A percentile compares a stretch with the other conserved stretches of the same genome.
These are phyloP conservation scores for Opisthograptis luteolata DNA, from an alignment of 2,888 invertebrate species.

Conservation along the genomic window DNA sequence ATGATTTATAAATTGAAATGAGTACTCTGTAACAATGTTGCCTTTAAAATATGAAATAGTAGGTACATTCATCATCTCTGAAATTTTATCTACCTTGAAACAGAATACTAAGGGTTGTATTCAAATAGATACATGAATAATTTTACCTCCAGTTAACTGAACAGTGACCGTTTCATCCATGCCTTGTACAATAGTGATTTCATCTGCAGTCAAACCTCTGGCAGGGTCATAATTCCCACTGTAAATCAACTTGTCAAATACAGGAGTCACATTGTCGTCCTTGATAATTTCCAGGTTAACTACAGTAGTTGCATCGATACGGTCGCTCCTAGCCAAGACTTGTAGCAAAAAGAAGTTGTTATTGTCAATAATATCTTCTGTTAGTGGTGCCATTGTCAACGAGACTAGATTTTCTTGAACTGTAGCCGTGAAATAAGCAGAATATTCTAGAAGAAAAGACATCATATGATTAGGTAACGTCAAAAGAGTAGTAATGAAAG, in stretches of 20 bases:
- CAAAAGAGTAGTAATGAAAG: not conserved
- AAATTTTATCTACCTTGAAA: not conserved
- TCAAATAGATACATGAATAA: slow-evolving; percentile 2
- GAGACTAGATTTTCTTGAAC: slow-evolving; percentile 49
- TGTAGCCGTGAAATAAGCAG: slow-evolving; percentile 46
- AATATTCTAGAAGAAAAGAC: slow-evolving; percentile 48
- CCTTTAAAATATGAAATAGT: no score
- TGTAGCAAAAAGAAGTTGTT: slow-evolving; percentile 58
- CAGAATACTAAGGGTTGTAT: not conserved
- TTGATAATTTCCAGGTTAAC: slow-evolving; percentile 65
- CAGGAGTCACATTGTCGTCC: slow-evolving; percentile 61
- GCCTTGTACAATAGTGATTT: slow-evolving; percentile 58
- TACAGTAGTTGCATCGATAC: slow-evolving; percentile 48
- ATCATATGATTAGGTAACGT: not conserved
- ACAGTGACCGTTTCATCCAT: slow-evolving; percentile 58
- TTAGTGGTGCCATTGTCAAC: slow-evolving; percentile 52
- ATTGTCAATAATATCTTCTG: slow-evolving; percentile 46
- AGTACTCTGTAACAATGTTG: no score
- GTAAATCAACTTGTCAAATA: slow-evolving; percentile 58
- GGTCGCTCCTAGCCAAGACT: slow-evolving; percentile 50
- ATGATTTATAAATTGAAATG: no score
- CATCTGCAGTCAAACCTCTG: slow-evolving; percentile 50
- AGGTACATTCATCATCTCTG: no score
- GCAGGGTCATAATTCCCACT: slow-evolving; percentile 51
- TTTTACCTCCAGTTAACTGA: slow-evolving; percentile 59